Percentiles rank a stretch among this genome's conserved stretches.
Evolutionary conservation across 2,888 invertebrate genomes (phyloP).

Genomic region (Conomelus anceps): DNA sequence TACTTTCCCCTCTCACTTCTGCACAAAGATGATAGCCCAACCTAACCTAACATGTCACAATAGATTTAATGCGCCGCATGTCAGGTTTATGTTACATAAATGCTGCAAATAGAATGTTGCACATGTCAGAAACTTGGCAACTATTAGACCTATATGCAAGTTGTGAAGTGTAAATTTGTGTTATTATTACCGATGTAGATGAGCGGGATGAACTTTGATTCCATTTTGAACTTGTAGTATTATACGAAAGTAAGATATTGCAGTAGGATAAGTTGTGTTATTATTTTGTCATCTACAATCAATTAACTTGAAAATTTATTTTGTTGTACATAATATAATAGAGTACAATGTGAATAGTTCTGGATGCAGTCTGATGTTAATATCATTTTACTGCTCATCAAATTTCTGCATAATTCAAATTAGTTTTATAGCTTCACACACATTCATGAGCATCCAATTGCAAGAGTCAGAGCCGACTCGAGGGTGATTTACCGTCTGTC

Average conservation of each 20-base stretch:
- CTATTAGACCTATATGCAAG: background rate
- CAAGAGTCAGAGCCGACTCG: no score
- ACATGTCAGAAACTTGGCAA: background rate
- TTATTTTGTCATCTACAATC: background rate
- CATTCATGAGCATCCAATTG: background rate
- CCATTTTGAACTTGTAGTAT: background rate
- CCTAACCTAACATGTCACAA: background rate
- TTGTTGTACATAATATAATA: background rate
- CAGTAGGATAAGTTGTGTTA: background rate
- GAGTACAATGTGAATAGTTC: no score
- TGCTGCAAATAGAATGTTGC: background rate
- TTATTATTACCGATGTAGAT: background rate
- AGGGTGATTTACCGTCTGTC: no score
- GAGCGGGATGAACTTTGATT: background rate
- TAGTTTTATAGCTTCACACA: background rate
- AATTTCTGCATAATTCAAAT: background rate
- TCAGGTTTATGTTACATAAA: background rate
- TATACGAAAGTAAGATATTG: no score
- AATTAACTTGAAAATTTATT: background rate
- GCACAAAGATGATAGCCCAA: background rate
- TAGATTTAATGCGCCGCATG: background rate
- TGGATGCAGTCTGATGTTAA: background rate
- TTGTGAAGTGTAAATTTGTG: background rate
- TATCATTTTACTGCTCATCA: background rate
- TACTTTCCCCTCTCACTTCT: background rate